Evolutionary conservation across 2,797 vertebrate species (phyloP), one percentile per base, ranked within the genome.

Genomic region (Centropyge bicolor): DNA sequence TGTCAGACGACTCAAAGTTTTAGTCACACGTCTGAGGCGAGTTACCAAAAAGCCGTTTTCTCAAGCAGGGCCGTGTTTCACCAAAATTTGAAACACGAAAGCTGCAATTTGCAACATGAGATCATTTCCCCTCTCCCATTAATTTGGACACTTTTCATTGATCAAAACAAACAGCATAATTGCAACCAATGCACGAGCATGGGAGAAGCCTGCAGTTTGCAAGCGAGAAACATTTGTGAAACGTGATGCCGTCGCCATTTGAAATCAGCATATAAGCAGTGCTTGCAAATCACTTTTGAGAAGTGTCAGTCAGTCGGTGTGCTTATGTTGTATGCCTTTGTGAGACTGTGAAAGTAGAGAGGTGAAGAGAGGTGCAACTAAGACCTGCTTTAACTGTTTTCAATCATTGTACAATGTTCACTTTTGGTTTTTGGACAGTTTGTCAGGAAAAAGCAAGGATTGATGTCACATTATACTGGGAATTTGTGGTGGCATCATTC

Each of bases 101-200:
- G 14, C 36, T 70, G 45, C 19, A 59, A 12, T 67, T 70, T 65
- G 43, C 19, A 45, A 55, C 31, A 43, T 59, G 5, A 65, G 6
- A 54, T 38, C 0, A 43, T 56, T 38, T 48, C 46, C 14, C 46
- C 14, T 56, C 24, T 51, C 10, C 22, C 2, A 27, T 67, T 52
- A 4, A 27, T 52, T 46, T 63, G 5, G 20, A 36, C 5, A 72
- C 22, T 40, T 75, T 62, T 49, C 22, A 62, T 11, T 40, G 10
- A 40, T 49, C 27, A 52, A 46, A 51, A 48, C 22, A 70, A 59
- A 52, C n/a, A 22, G 22, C 46, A 40, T 38, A 27, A 38, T 38
- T 51, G 22, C 0, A 2, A 52, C 13, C 22, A 59, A 43, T 66
- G 54, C 8, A 16, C 43, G 16, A 31, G 40, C n/a, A 20, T 35